A percentile compares a stretch with the other conserved stretches of the same genome.
phyloP scores from a whole-genome alignment of 2,113 vertebrate genomes.

The Puntigrus tetrazona region DNA sequence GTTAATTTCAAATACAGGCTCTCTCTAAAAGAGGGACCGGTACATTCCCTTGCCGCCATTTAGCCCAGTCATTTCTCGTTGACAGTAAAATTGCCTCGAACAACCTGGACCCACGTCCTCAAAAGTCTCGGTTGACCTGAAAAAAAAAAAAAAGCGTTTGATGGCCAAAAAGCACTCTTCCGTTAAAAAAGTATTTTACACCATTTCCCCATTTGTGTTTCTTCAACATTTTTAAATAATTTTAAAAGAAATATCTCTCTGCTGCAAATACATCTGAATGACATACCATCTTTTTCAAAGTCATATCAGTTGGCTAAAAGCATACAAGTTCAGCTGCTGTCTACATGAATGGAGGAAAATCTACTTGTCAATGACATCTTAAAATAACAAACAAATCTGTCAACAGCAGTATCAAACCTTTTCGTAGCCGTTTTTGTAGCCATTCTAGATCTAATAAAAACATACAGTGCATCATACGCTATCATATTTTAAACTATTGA shows the following conservation, averaged over 20 bases:
- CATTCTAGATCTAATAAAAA: background rate
- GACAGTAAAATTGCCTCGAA: background rate
- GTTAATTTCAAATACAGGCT: conserved; percentile 52
- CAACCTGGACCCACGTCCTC: background rate
- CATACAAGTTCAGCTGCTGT: background rate
- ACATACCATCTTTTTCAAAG: background rate
- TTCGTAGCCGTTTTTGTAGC: background rate
- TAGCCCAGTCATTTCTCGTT: background rate
- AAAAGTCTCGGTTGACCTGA: background rate
- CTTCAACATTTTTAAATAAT: too few relatives aligned
- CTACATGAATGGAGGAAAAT: background rate
- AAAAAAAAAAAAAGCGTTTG: background rate
- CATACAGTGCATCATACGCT: background rate
- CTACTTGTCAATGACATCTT: background rate
- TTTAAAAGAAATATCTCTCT: too few relatives aligned
- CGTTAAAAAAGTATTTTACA: background rate
- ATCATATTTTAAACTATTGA: background rate
- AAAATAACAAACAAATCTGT: background rate
- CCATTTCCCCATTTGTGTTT: background rate
- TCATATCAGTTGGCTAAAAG: background rate
- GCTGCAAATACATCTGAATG: too few relatives aligned
- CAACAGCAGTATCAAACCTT: background rate
- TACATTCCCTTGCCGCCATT: background rate
- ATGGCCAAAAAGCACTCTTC: background rate
- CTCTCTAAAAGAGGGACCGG: conserved; percentile 32